Base-by-base conservation (phyloP, 2,113 vertebrate species). In the Gracilinanus agilis region DNA sequence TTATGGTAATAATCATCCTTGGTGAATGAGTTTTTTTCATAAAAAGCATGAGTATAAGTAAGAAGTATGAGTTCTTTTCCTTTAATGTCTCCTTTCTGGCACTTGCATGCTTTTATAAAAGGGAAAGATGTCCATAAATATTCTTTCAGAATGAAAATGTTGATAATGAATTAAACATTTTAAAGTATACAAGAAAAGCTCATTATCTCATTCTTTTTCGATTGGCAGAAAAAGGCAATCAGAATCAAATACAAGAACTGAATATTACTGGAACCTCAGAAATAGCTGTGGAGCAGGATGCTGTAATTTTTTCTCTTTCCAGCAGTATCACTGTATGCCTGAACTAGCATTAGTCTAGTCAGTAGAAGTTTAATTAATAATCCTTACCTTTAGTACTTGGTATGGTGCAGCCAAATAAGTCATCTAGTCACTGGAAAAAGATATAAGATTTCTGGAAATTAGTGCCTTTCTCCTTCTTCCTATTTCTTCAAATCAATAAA, bases 151-250 rank as follows among this genome's bases (percentile, higher is more conserved):
- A 23, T 21, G 7, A n/a, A 83, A 83, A 83, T 83, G 9, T 23
- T 44, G 55, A 88, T 25, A 67, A 91, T 96, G 94, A 92, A 95
- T 92, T 95, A 91, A 89, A 96, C 93, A 9, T 91, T 94, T 90
- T 88, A 75, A 44, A 95, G 91, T 92, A 44, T 53, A 16, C 75
- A 94, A 2, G 88, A 44, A 96, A 53, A 40, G 24, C 3, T 93
- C 90, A 90, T 67, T 75, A 83, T 94, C 53, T 23, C 93, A 55
- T 29, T 91, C 25, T 91, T 55, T 67, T 95, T 89, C 24, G 54
- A 44, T 27, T 95, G n/a, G 54, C 7, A 91, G 61, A 92, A 67
- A 23, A 21, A 40, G 19, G 67, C 67, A 40, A 83, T 75, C 61
- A 75, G 8, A n/a, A 75, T 16, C 61, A 75, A 40, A 40, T 83